Evolutionary conservation across 2,113 vertebrate species (phyloP).

Genomic region (Asarcornis scutulata): DNA sequence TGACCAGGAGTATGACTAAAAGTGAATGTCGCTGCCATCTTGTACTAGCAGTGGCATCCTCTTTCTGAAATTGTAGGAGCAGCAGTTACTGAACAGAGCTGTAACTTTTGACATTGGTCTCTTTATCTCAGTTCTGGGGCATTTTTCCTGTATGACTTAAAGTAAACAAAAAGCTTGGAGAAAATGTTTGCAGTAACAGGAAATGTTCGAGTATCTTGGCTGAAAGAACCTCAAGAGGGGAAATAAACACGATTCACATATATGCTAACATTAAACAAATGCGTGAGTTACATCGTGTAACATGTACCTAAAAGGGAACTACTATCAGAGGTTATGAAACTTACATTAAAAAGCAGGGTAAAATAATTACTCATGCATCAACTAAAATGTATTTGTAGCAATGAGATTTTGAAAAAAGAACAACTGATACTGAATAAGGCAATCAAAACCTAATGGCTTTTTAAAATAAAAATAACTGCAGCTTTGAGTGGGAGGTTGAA

Average conservation of each 20-base stretch:
- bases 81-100: neutral
- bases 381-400: neutral
- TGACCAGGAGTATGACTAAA: neutral
- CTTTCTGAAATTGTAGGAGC: neutral
- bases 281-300: neutral
- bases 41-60: neutral
- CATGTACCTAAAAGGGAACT: neutral
- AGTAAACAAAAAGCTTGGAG: neutral
- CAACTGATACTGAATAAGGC: neutral
- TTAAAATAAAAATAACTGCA: neutral
- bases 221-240: neutral
- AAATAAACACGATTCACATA: neutral
- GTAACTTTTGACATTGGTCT: neutral
- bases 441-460: neutral
- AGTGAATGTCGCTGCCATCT: neutral
- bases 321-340: neutral
- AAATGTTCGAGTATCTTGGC: neutral
- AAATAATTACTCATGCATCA: neutral
- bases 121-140: neutral
- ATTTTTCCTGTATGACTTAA: neutral
- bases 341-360: neutral
- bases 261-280: neutral
- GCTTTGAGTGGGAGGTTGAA: neutral
- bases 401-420: neutral
- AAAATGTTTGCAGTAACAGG: neutral